Evolutionary conservation across 2,797 vertebrate genomes (phyloP).

Genomic region (Anabas testudineus): DNA sequence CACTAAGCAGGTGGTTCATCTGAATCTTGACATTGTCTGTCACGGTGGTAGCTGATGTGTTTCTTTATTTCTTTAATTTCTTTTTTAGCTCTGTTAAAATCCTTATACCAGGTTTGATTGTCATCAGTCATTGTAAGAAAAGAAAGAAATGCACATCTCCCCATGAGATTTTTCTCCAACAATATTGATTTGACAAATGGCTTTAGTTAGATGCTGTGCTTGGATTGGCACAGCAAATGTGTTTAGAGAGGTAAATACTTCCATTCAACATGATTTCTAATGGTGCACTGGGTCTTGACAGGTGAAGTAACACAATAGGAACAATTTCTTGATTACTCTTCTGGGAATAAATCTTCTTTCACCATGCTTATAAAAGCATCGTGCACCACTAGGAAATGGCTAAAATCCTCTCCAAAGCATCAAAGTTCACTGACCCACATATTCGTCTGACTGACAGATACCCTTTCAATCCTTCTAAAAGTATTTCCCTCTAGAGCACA

Average conservation of each 20-base stretch:
- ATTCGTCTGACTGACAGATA: conserved; percentile 4
- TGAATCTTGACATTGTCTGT: conserved; percentile 34
- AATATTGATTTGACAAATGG: conserved; percentile 45
- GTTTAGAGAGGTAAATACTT: conserved; percentile 23
- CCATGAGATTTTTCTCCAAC: conserved; percentile 34
- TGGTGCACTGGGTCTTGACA: conserved; percentile 17
- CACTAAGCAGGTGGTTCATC: conserved; percentile 31
- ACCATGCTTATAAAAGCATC: neutral
- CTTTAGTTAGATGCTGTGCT: conserved; percentile 31
- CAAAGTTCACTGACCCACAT: neutral
- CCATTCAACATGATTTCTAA: conserved; percentile 13
- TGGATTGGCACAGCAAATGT: conserved; percentile 25
- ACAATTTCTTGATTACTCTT: neutral
- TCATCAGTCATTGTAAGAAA: conserved; percentile 67
- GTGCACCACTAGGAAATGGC: neutral
- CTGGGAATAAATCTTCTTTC: neutral
- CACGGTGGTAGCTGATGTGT: conserved; percentile 6
- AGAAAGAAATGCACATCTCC: conserved; percentile 63
- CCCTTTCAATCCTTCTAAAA: neutral
- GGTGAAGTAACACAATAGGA: neutral
- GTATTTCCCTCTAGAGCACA: conserved; percentile 22
- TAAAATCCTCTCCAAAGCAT: conserved; percentile 2
- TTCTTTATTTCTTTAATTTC: conserved; percentile 63
- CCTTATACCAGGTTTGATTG: conserved; percentile 41
- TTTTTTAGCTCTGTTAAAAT: conserved; percentile 64